Evolutionary conservation across 64 coral and sea anemone species (phyloP), one percentile per base, ranked within the genome.

Genomic region (Hydrozoanthus tunicans): DNA sequence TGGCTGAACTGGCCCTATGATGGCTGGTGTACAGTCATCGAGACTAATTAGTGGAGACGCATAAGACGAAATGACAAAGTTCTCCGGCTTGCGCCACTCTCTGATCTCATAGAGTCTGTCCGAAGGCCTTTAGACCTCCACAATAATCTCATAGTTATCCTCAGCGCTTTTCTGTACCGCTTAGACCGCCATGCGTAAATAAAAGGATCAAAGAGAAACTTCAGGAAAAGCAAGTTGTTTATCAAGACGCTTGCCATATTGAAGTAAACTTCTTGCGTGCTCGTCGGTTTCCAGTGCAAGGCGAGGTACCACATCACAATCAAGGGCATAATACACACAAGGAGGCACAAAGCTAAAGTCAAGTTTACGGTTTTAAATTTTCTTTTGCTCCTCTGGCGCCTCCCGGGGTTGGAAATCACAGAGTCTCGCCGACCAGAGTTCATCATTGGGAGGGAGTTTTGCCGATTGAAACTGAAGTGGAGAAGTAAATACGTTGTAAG

Each of bases 141-240:
- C 79, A 55, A 81, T 17, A 58, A 32, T 9, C 9, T 13, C 1
- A 81, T 62, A 60, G 53, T 81, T 5, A 58, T 59, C 61, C 61
- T 64, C 23, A 95, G 58, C 5, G 94, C 91, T 27, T 71, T 58
- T 24, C 94, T 63, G 57, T 92, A 95, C 73, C 92, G 92, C 5
- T 85, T 86, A 7, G 92, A 70, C 23, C 94, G 56, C 83, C 83
- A 89, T 20, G 90, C 94, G 27, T 95, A 95, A 13, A 95, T 92
- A 20, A 95, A 95, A 6, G 94, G 94, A 25, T 95, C 94, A 11
- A 95, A 90, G 1, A 95, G 72, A 78, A 92, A 95, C 79, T 92
- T 95, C 7, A 95, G 76, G 73, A 86, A 95, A 12, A 95, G 79
- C 51, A 74, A 92, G 5, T 91, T 58, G 70, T 95, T 91, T 1